Evolutionary conservation across 2,113 vertebrate genomes (phyloP).

Genomic region (Capreolus pygargus): DNA sequence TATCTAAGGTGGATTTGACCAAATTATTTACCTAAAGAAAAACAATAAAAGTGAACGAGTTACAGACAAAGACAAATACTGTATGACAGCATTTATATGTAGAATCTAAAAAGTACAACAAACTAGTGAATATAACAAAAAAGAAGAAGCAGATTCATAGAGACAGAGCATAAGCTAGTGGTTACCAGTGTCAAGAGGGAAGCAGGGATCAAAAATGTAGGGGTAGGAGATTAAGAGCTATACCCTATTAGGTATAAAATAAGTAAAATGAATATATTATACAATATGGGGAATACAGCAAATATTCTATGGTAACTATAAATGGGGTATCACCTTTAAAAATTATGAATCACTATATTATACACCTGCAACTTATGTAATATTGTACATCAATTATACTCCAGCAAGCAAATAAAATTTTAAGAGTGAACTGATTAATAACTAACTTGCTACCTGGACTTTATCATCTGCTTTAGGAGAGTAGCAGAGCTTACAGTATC

Average conservation of each 20-base stretch:
- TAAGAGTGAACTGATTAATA: conserved; percentile 6
- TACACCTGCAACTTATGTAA: neutral
- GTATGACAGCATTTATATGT: neutral
- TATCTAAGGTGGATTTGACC: conserved; percentile 85
- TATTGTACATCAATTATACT: neutral
- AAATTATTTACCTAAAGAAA: conserved; percentile 88
- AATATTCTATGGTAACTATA: neutral
- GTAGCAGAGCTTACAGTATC: neutral
- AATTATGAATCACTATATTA: neutral
- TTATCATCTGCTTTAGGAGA: neutral
- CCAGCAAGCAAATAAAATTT: neutral
- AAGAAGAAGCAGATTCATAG: neutral
- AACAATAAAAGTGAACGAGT: neutral
- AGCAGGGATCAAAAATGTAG: neutral
- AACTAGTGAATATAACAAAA: neutral
- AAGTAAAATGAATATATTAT: neutral
- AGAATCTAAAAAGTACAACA: neutral
- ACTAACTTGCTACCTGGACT: neutral
- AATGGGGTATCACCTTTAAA: neutral
- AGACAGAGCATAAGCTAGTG: neutral
- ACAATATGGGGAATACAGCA: neutral
- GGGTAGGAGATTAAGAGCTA: neutral
- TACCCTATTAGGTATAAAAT: neutral
- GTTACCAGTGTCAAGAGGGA: neutral
- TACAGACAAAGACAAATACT: neutral